Evolutionary conservation across 2,113 vertebrate genomes (phyloP).

Genomic region (Genyomyrus donnyi): DNA sequence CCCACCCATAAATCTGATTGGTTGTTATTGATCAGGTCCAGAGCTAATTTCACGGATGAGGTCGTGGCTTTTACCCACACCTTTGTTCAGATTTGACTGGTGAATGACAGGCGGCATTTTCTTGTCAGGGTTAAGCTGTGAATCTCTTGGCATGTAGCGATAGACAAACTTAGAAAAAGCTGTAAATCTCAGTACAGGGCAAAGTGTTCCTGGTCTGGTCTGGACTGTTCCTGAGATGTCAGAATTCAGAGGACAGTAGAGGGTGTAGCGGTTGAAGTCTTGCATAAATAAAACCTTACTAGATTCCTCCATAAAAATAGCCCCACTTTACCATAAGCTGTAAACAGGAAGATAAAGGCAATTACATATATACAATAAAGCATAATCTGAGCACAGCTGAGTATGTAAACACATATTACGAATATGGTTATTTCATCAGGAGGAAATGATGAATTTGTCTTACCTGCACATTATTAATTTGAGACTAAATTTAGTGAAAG

Average conservation of each 20-base stretch:
- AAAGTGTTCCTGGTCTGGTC: neutral
- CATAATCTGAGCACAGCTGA: neutral
- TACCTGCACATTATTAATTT: neutral
- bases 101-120: neutral
- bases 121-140: neutral
- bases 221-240: neutral
- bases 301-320: neutral
- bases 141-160: neutral
- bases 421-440: neutral
- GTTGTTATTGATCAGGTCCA: neutral
- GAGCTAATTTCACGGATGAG: neutral
- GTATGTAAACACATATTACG: neutral
- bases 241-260: neutral
- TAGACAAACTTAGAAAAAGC: neutral
- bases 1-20: neutral
- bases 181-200: neutral
- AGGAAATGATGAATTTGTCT: neutral
- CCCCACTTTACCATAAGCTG: neutral
- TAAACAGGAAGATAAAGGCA: neutral
- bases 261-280: neutral
- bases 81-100: neutral
- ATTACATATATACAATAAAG: neutral
- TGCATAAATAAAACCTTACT: neutral
- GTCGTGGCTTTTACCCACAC: neutral
- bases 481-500: neutral